Evolutionary conservation across 30 jellyfish, hydroid and myxozoan species (phyloP), one percentile per base, ranked within the genome.

Genomic region (Mastigias papua): DNA sequence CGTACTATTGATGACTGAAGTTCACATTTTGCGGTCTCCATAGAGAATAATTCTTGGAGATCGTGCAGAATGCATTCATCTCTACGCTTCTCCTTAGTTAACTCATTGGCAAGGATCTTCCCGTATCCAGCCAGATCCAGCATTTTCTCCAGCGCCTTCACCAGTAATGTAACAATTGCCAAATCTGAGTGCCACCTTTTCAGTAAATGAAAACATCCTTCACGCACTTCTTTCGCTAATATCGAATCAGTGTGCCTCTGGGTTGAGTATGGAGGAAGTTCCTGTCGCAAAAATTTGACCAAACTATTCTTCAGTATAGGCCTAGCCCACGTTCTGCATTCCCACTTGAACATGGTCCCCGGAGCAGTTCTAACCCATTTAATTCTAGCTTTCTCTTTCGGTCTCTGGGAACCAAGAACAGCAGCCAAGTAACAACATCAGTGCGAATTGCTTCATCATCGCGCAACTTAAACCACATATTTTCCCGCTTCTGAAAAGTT

Each of bases 251-350:
- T 33, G 7, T 37, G 46, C 17, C 37, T 37, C 1, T 49, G 69
- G 4, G 3, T 11, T 5, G 46, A 1, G 23, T 5, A 2, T 11
- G 74, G 23, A 1, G 74, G 42, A 31, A 22, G 31, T 26, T 76
- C 87, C 11, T 64, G 75, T 21, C 30, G 23, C 33, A 76, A 20
- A 25, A 13, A 50, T 20, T 51, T 49, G 33, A 48, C 64, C 72
- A 76, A 60, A 63, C 57, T 57, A 23, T 76, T 57, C 63, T 76
- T 76, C 76, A 76, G 63, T 6, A 48, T 34, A 16, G 74, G 87
- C 87, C 87, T 76, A 76, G 76, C 65, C 87, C 87, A 54, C 17
- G 31, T 64, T 37, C 29, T 76, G 87, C 76, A 33, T 42, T 28
- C 37, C 68, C 35, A 63, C 6, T 23, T 63, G 6, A 63, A 27